phyloP scores from a whole-genome alignment of 2,113 vertebrate species.

The Rattus rattus region DNA sequence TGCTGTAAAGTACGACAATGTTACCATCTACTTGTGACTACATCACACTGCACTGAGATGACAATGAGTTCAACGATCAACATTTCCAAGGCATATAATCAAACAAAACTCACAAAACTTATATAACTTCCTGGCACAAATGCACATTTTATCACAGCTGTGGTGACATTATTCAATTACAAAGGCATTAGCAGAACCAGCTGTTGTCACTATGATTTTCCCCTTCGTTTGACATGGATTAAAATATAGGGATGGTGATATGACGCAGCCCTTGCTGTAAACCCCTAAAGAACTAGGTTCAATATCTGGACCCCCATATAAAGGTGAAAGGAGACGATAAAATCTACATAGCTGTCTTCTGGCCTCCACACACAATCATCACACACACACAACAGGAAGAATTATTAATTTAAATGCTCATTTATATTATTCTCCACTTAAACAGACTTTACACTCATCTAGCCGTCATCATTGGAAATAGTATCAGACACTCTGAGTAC shows the following conservation, averaged over 20 bases:
- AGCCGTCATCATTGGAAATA: no score
- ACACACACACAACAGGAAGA: not conserved
- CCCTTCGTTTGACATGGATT: not conserved
- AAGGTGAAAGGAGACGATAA: not conserved
- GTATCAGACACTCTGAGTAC: not conserved
- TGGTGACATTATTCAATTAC: not conserved
- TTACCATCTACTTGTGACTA: conserved; percentile 35
- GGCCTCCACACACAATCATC: not conserved
- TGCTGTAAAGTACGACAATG: conserved; percentile 43
- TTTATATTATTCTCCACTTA: not conserved
- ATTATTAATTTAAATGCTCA: not conserved
- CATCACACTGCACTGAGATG: conserved; percentile 47
- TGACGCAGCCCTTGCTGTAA: no score
- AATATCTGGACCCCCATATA: not conserved
- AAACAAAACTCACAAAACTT: conserved; percentile 25
- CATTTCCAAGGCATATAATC: not conserved
- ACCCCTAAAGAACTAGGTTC: not conserved
- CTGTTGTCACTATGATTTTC: not conserved
- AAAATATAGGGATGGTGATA: not conserved
- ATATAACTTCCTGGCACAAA: not conserved
- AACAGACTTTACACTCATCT: not conserved
- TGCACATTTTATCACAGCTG: conserved; percentile 7
- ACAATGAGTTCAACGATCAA: conserved; percentile 35
- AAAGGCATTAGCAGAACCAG: not conserved
- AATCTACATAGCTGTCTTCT: not conserved